phyloP scores from a whole-genome alignment of 2,797 vertebrate genomes.

The Gymnoscopelus braueri region DNA sequence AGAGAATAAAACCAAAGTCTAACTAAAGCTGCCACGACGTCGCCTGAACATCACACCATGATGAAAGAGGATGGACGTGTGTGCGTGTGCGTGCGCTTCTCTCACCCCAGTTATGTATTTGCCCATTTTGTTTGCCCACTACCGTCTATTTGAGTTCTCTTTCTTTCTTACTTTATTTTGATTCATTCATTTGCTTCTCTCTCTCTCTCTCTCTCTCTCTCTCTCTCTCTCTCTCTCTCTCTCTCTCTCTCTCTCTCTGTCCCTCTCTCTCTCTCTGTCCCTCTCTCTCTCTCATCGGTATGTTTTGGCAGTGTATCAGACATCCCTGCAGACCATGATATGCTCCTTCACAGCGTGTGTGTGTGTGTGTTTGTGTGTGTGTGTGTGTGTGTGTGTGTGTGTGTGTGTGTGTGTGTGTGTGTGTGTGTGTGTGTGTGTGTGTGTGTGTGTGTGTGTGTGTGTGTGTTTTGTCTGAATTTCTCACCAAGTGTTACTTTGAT shows the following conservation, averaged over 20 bases:
- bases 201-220: constrained; percentile 28
- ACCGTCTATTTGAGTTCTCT: background rate
- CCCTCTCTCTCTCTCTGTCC: too few species aligned
- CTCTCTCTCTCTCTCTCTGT: constrained; percentile 16
- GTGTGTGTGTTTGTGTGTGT: constrained; percentile 5
- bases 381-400: background rate
- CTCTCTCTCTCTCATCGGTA: constrained; percentile 57
- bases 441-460: constrained; percentile 10
- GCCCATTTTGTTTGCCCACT: too few species aligned
- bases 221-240: constrained; percentile 47
- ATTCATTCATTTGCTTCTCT: too few species aligned
- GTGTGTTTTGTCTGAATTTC: too few species aligned
- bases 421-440: background rate
- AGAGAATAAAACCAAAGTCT: too few species aligned
- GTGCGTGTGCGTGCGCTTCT: constrained; percentile 10
- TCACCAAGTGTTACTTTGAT: too few species aligned
- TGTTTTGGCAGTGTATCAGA: constrained; percentile 69
- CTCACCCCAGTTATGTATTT: background rate
- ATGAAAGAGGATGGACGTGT: background rate
- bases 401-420: background rate
- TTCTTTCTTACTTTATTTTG: background rate
- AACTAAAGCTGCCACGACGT: too few species aligned
- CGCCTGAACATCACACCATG: too few species aligned
- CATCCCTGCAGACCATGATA: constrained; percentile 67
- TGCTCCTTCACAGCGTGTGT: constrained; percentile 52